A percentile compares a stretch with the other conserved stretches of the same genome.
Conservation (phyloP, 2,113 vertebrate genomes). For the Leuciscus idus region DNA sequence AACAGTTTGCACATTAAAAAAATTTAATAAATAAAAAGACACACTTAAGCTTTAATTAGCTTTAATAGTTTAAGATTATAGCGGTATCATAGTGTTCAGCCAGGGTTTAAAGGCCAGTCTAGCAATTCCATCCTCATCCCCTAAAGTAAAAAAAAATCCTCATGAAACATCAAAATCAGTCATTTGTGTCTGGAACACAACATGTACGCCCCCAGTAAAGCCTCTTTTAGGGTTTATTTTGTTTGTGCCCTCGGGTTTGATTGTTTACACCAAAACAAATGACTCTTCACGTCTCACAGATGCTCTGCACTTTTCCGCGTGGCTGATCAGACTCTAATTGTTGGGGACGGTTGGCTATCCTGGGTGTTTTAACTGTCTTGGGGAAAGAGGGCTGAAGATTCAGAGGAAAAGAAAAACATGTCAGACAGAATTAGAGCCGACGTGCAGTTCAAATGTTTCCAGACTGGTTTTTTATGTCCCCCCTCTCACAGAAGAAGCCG, state of each 20-base stretch:
- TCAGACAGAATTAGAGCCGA: conserved; percentile 74
- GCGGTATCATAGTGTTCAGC: not conserved
- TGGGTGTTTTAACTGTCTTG: conserved; percentile 19
- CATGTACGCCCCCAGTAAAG: not conserved
- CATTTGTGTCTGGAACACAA: not conserved
- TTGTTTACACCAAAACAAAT: conserved; percentile 27
- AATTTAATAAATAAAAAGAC: not conserved
- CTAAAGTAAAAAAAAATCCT: not conserved
- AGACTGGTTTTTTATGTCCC: conserved; percentile 73
- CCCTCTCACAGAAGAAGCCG: conserved; percentile 66
- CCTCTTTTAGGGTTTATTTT: not conserved
- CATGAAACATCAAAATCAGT: not conserved
- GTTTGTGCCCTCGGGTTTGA: not conserved
- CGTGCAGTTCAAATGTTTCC: conserved; percentile 66
- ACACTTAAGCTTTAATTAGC: not conserved
- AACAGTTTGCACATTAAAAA: not conserved
- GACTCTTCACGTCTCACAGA: conserved; percentile 13
- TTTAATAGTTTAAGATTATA: not conserved
- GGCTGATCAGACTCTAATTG: conserved; percentile 17
- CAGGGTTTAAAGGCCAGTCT: not conserved
- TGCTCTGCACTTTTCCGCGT: conserved; percentile 21
- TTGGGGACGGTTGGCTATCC: conserved; percentile 25
- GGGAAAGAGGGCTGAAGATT: not conserved
- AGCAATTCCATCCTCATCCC: not conserved
- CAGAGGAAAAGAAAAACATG: conserved; percentile 54